Percentiles rank a stretch among this genome's conserved stretches.
Evolutionary conservation across 2,888 invertebrate species (phyloP).

Genomic region (Cyclophora punctaria): DNA sequence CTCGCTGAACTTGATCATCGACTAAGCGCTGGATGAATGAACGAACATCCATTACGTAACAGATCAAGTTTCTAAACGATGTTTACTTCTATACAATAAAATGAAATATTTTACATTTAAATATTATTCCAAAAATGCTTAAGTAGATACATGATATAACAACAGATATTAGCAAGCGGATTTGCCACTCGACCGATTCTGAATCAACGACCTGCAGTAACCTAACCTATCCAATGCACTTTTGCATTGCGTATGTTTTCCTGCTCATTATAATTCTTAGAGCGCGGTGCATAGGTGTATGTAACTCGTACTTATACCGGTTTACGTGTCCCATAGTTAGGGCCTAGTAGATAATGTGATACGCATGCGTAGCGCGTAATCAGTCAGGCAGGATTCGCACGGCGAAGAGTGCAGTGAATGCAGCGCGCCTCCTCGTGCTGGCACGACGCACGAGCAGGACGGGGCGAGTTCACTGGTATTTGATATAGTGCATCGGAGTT

Average conservation of each 20-base stretch:
- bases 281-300: slow-evolving; percentile 26
- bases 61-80: slow-evolving; percentile 31
- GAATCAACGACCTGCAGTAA: slow-evolving; percentile 20
- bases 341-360: slow-evolving; percentile 57
- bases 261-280: slow-evolving; percentile 22
- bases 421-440: slow-evolving; percentile 27
- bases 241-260: slow-evolving; percentile 22
- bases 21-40: slow-evolving; percentile 38
- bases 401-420: slow-evolving; percentile 55
- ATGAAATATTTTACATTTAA: too few relatives aligned
- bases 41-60: slow-evolving; percentile 40
- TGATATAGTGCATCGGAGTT: slow-evolving; percentile 74
- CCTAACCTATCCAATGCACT: slow-evolving; percentile 19
- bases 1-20: slow-evolving; percentile 65
- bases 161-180: slow-evolving; percentile 7
- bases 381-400: slow-evolving; percentile 72
- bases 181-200: slow-evolving; percentile 11
- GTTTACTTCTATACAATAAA: background rate
- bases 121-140: too few relatives aligned
- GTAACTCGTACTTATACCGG: slow-evolving; percentile 35
- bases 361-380: slow-evolving; percentile 70
- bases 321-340: slow-evolving; percentile 45
- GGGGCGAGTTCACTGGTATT: slow-evolving; percentile 72
- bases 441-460: slow-evolving; percentile 59
- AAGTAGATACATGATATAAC: background rate